Evolutionary conservation across 1,140 invertebrate species (phyloP), one percentile per base, ranked within the genome.

Genomic region (Melitaea cinxia): DNA sequence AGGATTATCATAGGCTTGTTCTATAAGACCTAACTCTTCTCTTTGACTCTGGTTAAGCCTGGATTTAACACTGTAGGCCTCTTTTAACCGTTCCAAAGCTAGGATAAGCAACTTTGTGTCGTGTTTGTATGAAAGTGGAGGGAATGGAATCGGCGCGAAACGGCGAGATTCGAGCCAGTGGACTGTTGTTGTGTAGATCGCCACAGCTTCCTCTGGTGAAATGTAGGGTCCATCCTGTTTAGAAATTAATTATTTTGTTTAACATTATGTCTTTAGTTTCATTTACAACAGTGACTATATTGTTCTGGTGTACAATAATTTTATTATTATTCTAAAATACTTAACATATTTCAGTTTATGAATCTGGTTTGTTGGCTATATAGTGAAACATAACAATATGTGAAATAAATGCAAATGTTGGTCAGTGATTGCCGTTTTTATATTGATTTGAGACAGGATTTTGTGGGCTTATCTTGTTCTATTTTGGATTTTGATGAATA

Each of bases 1-100:
- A 57, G 99, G 99, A 93, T 99, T 99, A 86, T 99, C 99, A 83
- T 99, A 99, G 0, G 99, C 99, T 88, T 99, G 99, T 91, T 99
- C 99, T 78, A 99, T 99, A 1, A 99, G 92, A 15, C 99, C 99
- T 15, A 99, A 88, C 88, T 99, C 99, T 92, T 99, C 99, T 75
- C 99, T 93, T 91, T 99, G 99, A 78, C 98, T 99, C 91, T 99
- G 99, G 92, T 99, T 99, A 45, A 99, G 86, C 28, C 99, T 93
- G 3, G 98, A 99, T 85, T 99, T 99, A 0, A 99, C 99, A 81
- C 98, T 99, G 92, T 99, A 99, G 0, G 99, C 99, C 92, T 99
- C 99, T 85, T 99, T 99, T 0, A 99, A 91, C 64, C 99, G 93
- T 91, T 99, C 99, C 45, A 99, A 90, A 0, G 99, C 98, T 35